phyloP scores from a whole-genome alignment of 2,113 vertebrate species.

The Cinclus mexicanus region DNA sequence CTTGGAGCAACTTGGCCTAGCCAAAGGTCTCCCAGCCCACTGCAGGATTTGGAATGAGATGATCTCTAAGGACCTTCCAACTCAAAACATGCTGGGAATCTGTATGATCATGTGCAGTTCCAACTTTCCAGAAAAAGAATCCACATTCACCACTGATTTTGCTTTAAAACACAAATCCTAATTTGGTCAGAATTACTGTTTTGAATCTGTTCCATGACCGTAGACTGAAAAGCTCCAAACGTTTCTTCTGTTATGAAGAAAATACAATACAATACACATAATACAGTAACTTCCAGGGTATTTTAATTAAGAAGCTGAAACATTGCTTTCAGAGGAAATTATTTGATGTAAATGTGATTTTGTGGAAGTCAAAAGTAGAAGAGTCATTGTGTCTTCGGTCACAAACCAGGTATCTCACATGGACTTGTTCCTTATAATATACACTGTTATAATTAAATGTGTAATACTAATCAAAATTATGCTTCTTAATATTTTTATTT shows the following conservation, averaged over 20 bases:
- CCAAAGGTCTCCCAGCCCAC: not conserved
- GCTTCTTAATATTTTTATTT: not conserved
- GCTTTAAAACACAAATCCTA: not conserved
- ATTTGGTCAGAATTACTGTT: not conserved
- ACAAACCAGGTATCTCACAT: fast-evolving
- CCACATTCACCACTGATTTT: not conserved
- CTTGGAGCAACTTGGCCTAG: not conserved
- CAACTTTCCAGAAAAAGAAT: not conserved
- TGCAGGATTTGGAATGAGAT: not conserved
- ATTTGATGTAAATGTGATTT: not conserved
- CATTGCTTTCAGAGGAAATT: not conserved
- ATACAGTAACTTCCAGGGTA: not conserved
- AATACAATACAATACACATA: too few relatives aligned
- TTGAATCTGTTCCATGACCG: not conserved
- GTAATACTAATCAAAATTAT: not conserved
- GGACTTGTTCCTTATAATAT: not conserved
- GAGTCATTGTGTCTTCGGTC: not conserved
- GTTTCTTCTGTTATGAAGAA: not conserved
- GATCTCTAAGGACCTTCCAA: not conserved
- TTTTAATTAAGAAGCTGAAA: not conserved
- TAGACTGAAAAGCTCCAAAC: not conserved
- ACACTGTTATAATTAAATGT: too few relatives aligned
- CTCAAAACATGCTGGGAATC: not conserved
- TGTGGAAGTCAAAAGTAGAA: not conserved
- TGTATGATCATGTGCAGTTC: not conserved